Percentiles rank a stretch among this genome's conserved stretches.
These are phyloP conservation scores for Ormyrus labotus DNA, from an alignment of 2,888 invertebrate genomes.

Conservation along the genomic window DNA sequence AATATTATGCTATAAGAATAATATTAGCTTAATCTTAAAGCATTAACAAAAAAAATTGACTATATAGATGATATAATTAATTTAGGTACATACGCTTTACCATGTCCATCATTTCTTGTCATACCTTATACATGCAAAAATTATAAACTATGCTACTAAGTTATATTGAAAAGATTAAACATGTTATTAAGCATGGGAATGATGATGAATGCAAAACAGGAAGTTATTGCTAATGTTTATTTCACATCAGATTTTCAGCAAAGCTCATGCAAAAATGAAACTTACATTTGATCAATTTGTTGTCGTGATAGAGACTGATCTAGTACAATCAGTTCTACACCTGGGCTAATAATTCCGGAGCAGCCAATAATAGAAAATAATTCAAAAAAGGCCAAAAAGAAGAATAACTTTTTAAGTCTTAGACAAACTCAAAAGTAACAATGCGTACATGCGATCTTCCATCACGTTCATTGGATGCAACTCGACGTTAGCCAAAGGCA, in stretches of 20 bases:
- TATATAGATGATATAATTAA: slow-evolving; percentile 16
- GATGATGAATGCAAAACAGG: slow-evolving; percentile 32
- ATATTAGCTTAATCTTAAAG: slow-evolving; percentile 1
- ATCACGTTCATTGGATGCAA: slow-evolving; percentile 66
- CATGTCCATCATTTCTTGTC: slow-evolving; percentile 28
- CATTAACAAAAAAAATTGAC: background rate
- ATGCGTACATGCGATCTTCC: slow-evolving; percentile 76
- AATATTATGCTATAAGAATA: background rate
- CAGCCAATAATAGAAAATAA: slow-evolving; percentile 64
- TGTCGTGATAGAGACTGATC: slow-evolving; percentile 65
- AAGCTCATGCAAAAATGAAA: slow-evolving; percentile 58
- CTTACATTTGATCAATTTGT: slow-evolving; percentile 68
- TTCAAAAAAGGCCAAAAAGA: slow-evolving; percentile 60
- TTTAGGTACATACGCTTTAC: slow-evolving; percentile 39
- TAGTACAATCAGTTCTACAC: slow-evolving; percentile 69
- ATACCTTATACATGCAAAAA: slow-evolving; percentile 46
- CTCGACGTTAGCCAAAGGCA: slow-evolving; percentile 65
- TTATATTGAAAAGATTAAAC: slow-evolving; percentile 32
- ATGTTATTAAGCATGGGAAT: slow-evolving; percentile 30
- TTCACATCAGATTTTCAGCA: slow-evolving; percentile 24
- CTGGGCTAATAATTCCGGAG: slow-evolving; percentile 69
- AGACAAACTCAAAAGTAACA: slow-evolving; percentile 60
- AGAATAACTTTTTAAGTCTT: slow-evolving; percentile 58
- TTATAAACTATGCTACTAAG: slow-evolving; percentile 42
- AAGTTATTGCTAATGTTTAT: slow-evolving; percentile 33